Evolutionary conservation across 2,113 vertebrate species (phyloP).

Genomic region (Colistium nudipinnis): DNA sequence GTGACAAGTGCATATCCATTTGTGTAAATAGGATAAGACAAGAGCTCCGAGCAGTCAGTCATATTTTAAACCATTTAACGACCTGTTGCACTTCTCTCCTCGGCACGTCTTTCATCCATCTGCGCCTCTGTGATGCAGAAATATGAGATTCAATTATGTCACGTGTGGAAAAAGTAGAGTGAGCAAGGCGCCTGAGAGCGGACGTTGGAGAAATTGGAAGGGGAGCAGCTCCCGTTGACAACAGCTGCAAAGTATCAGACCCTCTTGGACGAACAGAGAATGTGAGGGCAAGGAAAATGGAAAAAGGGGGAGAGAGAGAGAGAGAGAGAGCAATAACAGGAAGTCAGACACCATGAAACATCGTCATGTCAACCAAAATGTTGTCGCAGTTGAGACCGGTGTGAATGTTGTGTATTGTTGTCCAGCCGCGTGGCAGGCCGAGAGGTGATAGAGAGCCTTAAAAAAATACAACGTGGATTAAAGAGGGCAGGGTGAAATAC

Average conservation of each 20-base stretch:
- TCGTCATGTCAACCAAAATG: neutral
- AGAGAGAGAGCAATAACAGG: slow-evolving; percentile 19
- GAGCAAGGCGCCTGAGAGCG: neutral
- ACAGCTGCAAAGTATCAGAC: slow-evolving; percentile 49
- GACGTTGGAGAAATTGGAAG: slow-evolving; percentile 13
- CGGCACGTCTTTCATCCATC: neutral
- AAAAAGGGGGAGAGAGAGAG: slow-evolving; percentile 29
- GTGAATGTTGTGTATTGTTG: neutral
- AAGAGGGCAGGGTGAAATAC: too few species aligned
- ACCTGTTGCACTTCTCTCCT: neutral
- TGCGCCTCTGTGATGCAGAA: neutral
- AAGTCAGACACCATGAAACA: slow-evolving; percentile 7
- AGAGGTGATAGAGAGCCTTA: too few species aligned
- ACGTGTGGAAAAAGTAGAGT: neutral
- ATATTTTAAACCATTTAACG: neutral
- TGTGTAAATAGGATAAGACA: neutral
- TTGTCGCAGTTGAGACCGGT: neutral
- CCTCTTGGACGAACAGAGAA: slow-evolving; percentile 9
- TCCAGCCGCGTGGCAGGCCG: too few species aligned
- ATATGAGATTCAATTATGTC: neutral
- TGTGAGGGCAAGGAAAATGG: neutral
- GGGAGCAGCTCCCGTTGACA: slow-evolving; percentile 22
- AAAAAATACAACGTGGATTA: too few species aligned
- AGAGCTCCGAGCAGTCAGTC: too few species aligned
- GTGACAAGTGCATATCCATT: neutral